These are phyloP conservation scores for Proterorhinus semilunaris DNA, from an alignment of 2,113 vertebrate species.

Conservation along the genomic window DNA sequence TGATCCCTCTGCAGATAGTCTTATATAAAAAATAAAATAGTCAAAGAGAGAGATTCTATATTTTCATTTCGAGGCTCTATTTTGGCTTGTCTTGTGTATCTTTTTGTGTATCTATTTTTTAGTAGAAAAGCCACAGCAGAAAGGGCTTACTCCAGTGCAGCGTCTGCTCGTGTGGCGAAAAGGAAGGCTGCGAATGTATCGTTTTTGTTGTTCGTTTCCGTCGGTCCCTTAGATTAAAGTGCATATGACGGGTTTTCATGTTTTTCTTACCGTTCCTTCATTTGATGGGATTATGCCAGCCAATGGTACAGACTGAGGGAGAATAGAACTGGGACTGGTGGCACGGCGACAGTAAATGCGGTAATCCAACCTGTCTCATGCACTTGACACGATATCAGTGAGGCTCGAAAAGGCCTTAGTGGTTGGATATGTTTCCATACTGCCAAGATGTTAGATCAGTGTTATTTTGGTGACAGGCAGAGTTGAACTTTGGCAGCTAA, in stretches of 20 bases:
- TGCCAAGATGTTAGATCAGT: background rate
- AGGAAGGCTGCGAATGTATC: slow-evolving; percentile 60
- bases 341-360: too few relatives aligned
- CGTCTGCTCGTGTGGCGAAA: slow-evolving; percentile 59
- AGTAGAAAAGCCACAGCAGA: slow-evolving; percentile 65
- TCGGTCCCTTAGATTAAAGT: background rate
- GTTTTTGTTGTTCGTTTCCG: background rate
- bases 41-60: slow-evolving; percentile 48
- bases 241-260: too few relatives aligned
- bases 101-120: slow-evolving; percentile 48
- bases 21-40: slow-evolving; percentile 32
- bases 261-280: too few relatives aligned
- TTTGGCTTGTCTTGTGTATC: slow-evolving; percentile 51
- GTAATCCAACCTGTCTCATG: too few relatives aligned
- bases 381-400: background rate
- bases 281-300: too few relatives aligned
- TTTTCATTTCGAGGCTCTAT: slow-evolving; percentile 65
- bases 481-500: slow-evolving; percentile 39
- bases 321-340: too few relatives aligned
- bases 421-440: background rate
- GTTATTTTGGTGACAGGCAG: background rate
- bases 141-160: slow-evolving; percentile 75
- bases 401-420: slow-evolving; percentile 10
- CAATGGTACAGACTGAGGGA: too few relatives aligned
- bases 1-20: slow-evolving; percentile 58